Evolutionary conservation across 2,113 vertebrate species (phyloP).

Genomic region (Leptodactylus fuscus): DNA sequence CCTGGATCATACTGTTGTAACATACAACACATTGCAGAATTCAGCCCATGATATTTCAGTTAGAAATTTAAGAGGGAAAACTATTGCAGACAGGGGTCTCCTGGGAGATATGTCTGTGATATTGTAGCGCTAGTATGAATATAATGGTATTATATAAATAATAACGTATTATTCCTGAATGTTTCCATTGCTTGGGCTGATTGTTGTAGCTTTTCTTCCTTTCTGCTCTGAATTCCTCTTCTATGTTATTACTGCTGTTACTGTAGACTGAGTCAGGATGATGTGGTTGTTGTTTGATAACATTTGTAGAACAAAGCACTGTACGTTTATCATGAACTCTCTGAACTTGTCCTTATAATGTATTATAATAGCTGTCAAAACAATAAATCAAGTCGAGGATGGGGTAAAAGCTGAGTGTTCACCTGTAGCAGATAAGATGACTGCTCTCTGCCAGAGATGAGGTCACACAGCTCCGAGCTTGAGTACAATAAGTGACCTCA

Average conservation of each 20-base stretch:
- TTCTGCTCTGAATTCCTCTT: neutral
- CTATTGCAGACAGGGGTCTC: neutral
- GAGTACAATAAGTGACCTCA: neutral
- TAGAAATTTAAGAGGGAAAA: neutral
- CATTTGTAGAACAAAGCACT: slow-evolving; percentile 38
- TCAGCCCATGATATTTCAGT: neutral
- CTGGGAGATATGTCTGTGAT: neutral
- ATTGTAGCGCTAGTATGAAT: neutral
- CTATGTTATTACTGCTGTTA: neutral
- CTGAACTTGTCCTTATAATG: neutral
- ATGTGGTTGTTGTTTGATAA: slow-evolving; percentile 21
- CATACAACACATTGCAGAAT: neutral
- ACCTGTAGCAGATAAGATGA: slow-evolving; percentile 8
- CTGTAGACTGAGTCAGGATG: neutral
- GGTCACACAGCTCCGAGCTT: neutral
- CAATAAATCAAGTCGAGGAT: neutral
- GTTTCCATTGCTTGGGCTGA: neutral
- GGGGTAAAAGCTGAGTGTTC: neutral
- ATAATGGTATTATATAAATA: slow-evolving; percentile 2
- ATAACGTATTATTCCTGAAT: neutral
- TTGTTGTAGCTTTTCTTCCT: neutral
- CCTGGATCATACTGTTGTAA: neutral
- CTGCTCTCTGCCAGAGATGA: neutral
- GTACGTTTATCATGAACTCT: neutral
- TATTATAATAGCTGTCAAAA: slow-evolving; percentile 39